Conservation (phyloP, 2,113 vertebrate species). For the Candoia aspera region DNA sequence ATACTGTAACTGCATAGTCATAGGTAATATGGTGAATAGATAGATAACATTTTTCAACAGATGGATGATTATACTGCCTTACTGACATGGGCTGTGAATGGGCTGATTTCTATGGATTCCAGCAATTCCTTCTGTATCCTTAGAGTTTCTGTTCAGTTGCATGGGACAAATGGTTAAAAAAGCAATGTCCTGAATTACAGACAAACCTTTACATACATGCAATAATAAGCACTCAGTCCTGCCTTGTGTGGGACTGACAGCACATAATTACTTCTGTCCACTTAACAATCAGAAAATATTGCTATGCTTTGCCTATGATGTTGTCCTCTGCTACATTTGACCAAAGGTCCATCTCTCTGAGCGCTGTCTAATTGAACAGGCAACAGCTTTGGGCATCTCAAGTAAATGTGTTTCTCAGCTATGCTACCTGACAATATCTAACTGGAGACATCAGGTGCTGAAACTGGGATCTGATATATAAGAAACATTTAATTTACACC, state of each 20-base stretch:
- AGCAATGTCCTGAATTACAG: neutral
- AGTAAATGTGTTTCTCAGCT: neutral
- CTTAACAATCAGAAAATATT: too few species aligned
- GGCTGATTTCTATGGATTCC: neutral
- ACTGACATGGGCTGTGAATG: neutral
- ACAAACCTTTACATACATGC: neutral
- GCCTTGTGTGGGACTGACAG: neutral
- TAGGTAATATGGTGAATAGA: neutral
- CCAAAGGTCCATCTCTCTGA: neutral
- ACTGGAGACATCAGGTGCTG: neutral
- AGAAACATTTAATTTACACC: neutral
- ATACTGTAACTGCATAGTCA: too few species aligned
- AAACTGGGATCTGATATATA: neutral
- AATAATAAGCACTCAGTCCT: neutral
- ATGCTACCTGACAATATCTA: neutral
- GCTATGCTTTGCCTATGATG: neutral
- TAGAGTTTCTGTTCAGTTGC: neutral
- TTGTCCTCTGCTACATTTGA: neutral
- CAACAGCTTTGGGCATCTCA: neutral
- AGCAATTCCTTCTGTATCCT: neutral
- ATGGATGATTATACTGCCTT: neutral
- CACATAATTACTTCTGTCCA: neutral
- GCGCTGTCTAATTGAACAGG: neutral
- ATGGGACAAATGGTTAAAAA: neutral
- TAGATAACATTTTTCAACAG: neutral